These are phyloP conservation scores for Drosophila murphyi DNA, from an alignment of 1,140 invertebrate species.

Conservation along the genomic window DNA sequence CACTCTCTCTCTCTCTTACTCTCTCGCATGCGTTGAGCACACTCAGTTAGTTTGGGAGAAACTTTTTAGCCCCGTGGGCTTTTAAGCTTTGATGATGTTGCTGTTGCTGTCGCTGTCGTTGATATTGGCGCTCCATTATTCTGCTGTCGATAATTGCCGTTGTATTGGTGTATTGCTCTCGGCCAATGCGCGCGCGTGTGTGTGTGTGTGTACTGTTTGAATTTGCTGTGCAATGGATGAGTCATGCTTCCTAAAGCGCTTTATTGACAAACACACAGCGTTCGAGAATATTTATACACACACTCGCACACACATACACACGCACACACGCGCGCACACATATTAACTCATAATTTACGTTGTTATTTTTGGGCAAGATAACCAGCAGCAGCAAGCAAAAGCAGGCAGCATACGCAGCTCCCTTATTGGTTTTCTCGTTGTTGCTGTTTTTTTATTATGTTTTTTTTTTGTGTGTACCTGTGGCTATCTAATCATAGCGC, in stretches of 20 bases:
- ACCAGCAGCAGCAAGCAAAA: constrained; percentile 35
- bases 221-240: constrained; percentile 69
- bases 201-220: constrained; percentile 53
- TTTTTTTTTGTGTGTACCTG: constrained; percentile 1
- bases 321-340: constrained; percentile 35
- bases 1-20: constrained; percentile 17
- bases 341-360: constrained; percentile 82
- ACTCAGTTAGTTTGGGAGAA: constrained; percentile 35
- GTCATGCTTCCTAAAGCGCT: constrained; percentile 60
- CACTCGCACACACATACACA: constrained; percentile 35
- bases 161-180: constrained; percentile 57
- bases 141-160: constrained; percentile 58
- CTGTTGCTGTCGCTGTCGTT: constrained; percentile 32
- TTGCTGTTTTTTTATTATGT: not conserved
- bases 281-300: constrained; percentile 67
- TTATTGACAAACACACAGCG: constrained; percentile 64
- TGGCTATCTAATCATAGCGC: constrained; percentile 8
- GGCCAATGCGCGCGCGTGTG: not conserved
- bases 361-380: constrained; percentile 79
- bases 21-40: not conserved
- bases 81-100: constrained; percentile 61
- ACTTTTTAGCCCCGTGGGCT: constrained; percentile 45
- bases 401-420: constrained; percentile 55
- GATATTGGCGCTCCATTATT: constrained; percentile 55
- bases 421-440: not conserved